Base-by-base conservation (phyloP, 2,797 vertebrate species). In the Sciurus carolinensis region DNA sequence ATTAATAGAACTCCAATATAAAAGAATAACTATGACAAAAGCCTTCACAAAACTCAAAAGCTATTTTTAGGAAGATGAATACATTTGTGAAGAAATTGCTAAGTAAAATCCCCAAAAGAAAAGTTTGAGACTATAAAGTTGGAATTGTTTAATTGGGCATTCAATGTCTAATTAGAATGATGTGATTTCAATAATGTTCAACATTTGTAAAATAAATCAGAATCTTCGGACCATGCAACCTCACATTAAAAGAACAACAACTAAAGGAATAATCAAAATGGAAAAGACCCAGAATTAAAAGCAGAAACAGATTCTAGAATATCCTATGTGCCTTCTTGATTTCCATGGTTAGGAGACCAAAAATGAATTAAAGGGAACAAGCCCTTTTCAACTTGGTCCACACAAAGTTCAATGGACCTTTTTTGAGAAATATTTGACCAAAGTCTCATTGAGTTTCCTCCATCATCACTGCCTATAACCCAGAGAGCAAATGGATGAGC, bases 91-190 rank as follows among this genome's bases (percentile, higher is more conserved):
- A 90, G 52, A 91, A 82, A 93, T 4, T 59, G 20, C 86, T 92
- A 66, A 85, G 54, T 87, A 69, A 97, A 95, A 90, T 90, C 20
- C 7, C 62, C 87, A 42, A 87, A 96, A 82, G 91, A 71, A 95
- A 95, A 80, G n/a, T 86, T 30, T 92, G 73, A 87, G 75, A 79
- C 22, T 33, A 54, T 50, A 83, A 10, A 39, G 22, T 81, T 26
- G 13, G 12, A 93, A 95, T 73, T 92, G n/a, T 95, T 92, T 84
- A 96, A 93, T 77, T 96, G 90, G 87, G 54, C 30, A 86, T 66
- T 92, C 39, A 24, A 36, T 92, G 24, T 94, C 67, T 92, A 96
- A 88, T 80, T 95, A 95, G 64, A 97, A 95, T 96, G 80, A 75
- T 30, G 52, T 95, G 77, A 85, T 87, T 95, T 95, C 15, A 66